These are phyloP conservation scores for Danio kyathit DNA, from an alignment of 2,797 vertebrate genomes.

Conservation along the genomic window DNA sequence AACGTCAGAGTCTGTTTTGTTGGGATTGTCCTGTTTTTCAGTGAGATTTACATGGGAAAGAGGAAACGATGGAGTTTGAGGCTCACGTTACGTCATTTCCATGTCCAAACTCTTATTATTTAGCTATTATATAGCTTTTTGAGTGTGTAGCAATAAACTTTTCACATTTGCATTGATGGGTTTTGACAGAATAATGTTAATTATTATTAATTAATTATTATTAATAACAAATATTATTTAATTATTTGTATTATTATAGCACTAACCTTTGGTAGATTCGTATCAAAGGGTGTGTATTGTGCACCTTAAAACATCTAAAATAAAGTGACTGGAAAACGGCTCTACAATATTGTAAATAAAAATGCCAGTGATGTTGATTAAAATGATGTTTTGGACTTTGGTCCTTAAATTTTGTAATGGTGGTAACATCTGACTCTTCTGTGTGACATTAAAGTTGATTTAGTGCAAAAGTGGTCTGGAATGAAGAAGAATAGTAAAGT, in stretches of 20 bases:
- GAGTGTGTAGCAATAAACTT: too few species aligned
- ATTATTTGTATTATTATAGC: neutral
- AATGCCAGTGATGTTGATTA: neutral
- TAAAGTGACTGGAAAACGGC: neutral
- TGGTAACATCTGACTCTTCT: neutral
- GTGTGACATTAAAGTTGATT: neutral
- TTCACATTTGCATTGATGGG: too few species aligned
- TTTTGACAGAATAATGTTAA: too few species aligned
- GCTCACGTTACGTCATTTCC: too few species aligned
- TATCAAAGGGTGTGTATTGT: neutral
- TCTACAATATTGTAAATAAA: neutral
- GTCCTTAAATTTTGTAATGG: neutral
- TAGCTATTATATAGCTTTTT: too few species aligned
- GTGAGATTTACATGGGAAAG: too few species aligned
- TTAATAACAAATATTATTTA: too few species aligned
- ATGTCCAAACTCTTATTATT: too few species aligned
- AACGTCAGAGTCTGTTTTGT: too few species aligned
- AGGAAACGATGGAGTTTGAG: too few species aligned
- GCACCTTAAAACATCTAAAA: neutral
- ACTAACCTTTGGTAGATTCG: neutral
- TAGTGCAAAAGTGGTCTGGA: neutral
- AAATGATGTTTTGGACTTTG: neutral
- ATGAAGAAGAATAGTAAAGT: neutral
- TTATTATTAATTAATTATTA: too few species aligned
- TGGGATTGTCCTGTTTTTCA: too few species aligned